Evolutionary conservation across 2,797 vertebrate genomes (phyloP).

Genomic region (Tokudaia tokunoshimensis): DNA sequence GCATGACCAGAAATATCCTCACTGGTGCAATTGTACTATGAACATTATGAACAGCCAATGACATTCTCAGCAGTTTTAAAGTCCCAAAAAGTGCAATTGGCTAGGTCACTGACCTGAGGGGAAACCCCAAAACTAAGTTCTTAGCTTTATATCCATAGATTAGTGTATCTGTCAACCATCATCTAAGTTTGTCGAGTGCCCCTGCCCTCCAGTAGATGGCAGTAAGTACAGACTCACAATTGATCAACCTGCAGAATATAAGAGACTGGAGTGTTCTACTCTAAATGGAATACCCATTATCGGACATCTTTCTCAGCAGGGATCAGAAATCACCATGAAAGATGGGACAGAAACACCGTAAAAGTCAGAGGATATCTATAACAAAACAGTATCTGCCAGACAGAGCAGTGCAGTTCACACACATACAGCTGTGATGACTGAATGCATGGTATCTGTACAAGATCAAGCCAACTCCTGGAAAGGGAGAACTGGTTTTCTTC

Average conservation of each 20-base stretch:
- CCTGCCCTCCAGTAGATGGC: neutral
- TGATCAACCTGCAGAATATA: neutral
- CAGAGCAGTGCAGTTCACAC: neutral
- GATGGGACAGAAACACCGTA: neutral
- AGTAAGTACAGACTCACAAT: neutral
- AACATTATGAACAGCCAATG: neutral
- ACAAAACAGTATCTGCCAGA: neutral
- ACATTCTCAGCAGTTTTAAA: neutral
- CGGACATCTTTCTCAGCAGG: neutral
- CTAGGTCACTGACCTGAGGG: neutral
- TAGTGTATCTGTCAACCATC: neutral
- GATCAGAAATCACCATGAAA: neutral
- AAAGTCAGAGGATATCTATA: neutral
- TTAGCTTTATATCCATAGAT: neutral
- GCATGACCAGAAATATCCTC: neutral
- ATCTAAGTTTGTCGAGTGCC: neutral
- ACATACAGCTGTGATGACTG: neutral
- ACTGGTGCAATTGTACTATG: neutral
- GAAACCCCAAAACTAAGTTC: neutral
- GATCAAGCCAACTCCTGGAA: neutral
- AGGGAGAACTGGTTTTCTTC: neutral
- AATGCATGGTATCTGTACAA: neutral
- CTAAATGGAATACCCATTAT: neutral
- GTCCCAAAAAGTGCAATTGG: neutral
- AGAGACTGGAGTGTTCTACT: neutral